Evolutionary conservation across 2,113 vertebrate genomes (phyloP).

Genomic region (Aepyceros melampus): DNA sequence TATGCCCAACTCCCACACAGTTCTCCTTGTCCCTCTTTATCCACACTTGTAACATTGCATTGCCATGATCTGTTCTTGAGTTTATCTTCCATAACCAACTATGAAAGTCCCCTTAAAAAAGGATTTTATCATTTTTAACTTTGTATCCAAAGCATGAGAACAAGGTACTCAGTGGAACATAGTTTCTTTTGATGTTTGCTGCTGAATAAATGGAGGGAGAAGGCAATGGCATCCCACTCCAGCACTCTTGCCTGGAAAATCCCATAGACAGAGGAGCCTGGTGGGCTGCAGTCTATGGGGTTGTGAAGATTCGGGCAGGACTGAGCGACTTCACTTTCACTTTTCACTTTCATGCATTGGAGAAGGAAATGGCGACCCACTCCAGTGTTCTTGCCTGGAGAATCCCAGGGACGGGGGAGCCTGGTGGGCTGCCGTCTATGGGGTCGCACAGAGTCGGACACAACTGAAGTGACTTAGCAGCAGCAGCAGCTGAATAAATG

Average conservation of each 20-base stretch:
- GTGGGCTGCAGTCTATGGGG: too few species aligned
- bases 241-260: too few species aligned
- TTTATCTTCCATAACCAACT: background rate
- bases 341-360: too few species aligned
- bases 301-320: accelerated
- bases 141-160: constrained; percentile 11
- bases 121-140: background rate
- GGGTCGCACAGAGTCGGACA: too few species aligned
- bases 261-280: too few species aligned
- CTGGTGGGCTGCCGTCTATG: too few species aligned
- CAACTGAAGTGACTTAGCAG: too few species aligned
- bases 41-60: background rate
- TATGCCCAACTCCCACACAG: background rate
- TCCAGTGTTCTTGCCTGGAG: too few species aligned
- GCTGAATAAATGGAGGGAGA: background rate
- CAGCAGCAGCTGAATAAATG: background rate
- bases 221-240: too few species aligned
- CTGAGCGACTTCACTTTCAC: too few species aligned
- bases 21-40: background rate
- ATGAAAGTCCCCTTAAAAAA: background rate
- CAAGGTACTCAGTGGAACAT: background rate
- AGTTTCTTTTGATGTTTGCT: background rate
- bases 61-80: background rate
- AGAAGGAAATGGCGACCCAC: too few species aligned
- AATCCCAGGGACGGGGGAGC: too few species aligned